A percentile compares a stretch with the other conserved stretches of the same genome.
Evolutionary conservation across 2,797 vertebrate species (phyloP).

Genomic region (Poecile montanus): DNA sequence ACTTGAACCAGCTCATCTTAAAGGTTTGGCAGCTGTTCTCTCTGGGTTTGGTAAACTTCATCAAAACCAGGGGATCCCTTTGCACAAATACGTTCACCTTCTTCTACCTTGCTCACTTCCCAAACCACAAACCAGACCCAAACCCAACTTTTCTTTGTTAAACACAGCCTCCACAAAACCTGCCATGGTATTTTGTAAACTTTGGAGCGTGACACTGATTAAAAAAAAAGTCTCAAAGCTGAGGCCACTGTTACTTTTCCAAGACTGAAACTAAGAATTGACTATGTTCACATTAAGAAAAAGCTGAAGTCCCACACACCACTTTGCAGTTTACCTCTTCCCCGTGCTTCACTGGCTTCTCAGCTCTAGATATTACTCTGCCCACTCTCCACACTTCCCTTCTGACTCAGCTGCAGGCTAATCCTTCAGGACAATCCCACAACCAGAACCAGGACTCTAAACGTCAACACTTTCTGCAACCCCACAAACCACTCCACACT

Average conservation of each 20-base stretch:
- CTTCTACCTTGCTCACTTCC: not conserved
- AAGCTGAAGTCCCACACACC: not conserved
- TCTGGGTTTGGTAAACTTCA: not conserved
- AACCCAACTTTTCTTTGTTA: not conserved
- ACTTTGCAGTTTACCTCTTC: not conserved
- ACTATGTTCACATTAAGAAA: not conserved
- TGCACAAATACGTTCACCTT: not conserved
- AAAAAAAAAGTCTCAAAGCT: not conserved
- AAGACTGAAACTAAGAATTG: not conserved
- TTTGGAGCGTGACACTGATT: not conserved
- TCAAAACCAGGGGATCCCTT: not conserved
- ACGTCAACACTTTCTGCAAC: not conserved
- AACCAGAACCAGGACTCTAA: not conserved
- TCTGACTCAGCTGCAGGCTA: not conserved
- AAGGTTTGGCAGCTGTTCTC: not conserved
- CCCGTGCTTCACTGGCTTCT: not conserved
- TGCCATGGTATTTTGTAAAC: not conserved
- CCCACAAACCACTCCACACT: not conserved
- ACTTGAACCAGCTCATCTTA: not conserved
- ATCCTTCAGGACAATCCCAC: not conserved
- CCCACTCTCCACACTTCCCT: not conserved
- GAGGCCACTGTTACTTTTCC: not conserved
- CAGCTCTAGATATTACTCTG: not conserved
- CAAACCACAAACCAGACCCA: not conserved
- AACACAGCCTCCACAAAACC: not conserved